Base-by-base conservation (phyloP, 2,888 invertebrate genomes). In the Eupithecia insigniata region DNA sequence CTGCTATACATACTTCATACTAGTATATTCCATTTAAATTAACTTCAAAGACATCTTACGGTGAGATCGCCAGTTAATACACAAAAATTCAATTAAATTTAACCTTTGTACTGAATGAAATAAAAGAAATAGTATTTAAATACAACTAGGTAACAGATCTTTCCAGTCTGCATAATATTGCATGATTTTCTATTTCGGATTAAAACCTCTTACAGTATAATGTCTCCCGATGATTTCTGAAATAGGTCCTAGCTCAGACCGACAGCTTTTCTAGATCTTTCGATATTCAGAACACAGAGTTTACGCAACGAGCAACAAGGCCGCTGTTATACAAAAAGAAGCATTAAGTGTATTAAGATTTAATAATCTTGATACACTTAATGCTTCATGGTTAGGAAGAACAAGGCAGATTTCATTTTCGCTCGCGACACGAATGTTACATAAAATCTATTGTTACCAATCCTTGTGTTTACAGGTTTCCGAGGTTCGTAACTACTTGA, bases 401-500 rank as follows among this genome's bases (percentile, higher is more conserved):
- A 81, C 51, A 60, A 81, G 77, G 80, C 80, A 83, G 85, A 87
- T 87, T 87, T 87, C 83, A 79, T 84, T 90, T 89, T 88, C 83
- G 83, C 84, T 85, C 84, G 83, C 85, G 88, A 86, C 84, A 81
- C 80, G 77, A 80, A 77, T 79, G 83, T 90, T 90, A 89, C 84
- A 87, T 91, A 91, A 90, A 87, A 84, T 80, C 81, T 81, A 88
- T 88, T 88, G 87, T 88, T 88, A 83, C 84, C 81, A 60, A 76
- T 55, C 22, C 76, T 75, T 77, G 61, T 72, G 69, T 65, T 61
- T 72, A 66, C 62, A 60, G 70, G 71, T 71, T 76, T 80, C 81
- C 72, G 78, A 81, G 80, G 81, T 85, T 85, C 83, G 84, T 86
- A 85, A 32, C 18, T n/a, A 34, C 10, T 55, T 26, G 55, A 26